Evolutionary conservation across 2,888 invertebrate species (phyloP), one percentile per base, ranked within the genome.

Genomic region (Tortrix viridana): DNA sequence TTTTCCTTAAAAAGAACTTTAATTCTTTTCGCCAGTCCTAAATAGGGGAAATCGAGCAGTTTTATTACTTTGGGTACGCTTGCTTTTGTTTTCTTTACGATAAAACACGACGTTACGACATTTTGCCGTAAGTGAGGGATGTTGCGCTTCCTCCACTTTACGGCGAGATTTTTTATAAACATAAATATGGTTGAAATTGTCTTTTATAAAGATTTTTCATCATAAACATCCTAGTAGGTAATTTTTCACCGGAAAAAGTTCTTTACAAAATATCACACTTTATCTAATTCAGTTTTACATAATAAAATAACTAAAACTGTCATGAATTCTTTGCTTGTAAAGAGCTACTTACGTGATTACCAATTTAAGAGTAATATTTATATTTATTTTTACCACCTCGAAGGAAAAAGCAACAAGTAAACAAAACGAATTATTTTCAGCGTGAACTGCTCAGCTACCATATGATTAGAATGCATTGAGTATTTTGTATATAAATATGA

Each of bases 41-140:
- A 86, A 84, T 84, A 79, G 79, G 80, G 83, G 80, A 84, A 86
- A 84, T 86, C 79, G 80, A 84, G 85, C 79, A 76, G 73, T 79
- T 86, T 88, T 86, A 87, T 89, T 84, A 83, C 84, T 80, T 80
- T 71, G 74, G 71, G 81, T 82, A 82, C 78, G 84, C 76, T 81
- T 77, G 76, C 76, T 81, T 83, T 86, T 86, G 81, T 84, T 85
- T 85, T 85, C 79, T 86, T 85, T 79, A 83, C 79, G 81, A 83
- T 83, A 82, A 87, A 85, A 85, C 78, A 81, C 79, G 77, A 78
- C 74, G 78, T 82, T 81, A 83, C 81, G 81, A 81, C 78, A 79
- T 82, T 79, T 80, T 76, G 77, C 76, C 76, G 78, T 71, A 75
- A 80, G 77, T 80, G 80, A 80, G 75, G 80, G 79, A 82, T 82